Percentiles rank a stretch among this genome's conserved stretches.
phyloP scores from a whole-genome alignment of 2,797 vertebrate species.

The Galagoides demidoff region DNA sequence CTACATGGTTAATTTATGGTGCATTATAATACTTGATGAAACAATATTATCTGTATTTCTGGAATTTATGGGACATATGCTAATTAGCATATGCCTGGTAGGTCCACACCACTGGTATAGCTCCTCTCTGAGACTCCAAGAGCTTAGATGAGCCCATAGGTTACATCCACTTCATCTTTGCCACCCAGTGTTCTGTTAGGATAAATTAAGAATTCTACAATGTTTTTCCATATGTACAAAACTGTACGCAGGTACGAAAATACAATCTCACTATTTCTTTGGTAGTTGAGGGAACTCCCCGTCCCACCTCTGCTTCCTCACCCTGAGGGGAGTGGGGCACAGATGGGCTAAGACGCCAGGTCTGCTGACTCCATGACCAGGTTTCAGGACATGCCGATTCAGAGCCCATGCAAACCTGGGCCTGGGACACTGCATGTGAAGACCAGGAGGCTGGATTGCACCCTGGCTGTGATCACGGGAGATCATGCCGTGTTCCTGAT shows the following conservation, averaged over 20 bases:
- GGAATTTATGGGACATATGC: not conserved
- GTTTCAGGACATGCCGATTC: not conserved
- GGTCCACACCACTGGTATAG: accelerated
- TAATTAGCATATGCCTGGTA: not conserved
- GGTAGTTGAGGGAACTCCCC: not conserved
- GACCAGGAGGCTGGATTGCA: accelerated
- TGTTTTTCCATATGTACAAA: not conserved
- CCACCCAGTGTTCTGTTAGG: not conserved
- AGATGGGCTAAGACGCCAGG: not conserved
- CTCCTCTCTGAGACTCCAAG: not conserved
- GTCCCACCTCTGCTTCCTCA: accelerated
- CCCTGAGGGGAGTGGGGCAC: not conserved
- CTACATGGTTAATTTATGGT: not conserved
- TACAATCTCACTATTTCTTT: not conserved
- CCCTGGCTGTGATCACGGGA: too few species aligned
- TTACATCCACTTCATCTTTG: not conserved
- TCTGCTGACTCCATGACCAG: accelerated
- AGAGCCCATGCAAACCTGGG: accelerated
- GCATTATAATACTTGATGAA: slow-evolving; percentile 3
- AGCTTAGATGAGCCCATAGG: not conserved
- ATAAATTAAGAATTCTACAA: not conserved
- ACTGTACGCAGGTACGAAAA: not conserved
- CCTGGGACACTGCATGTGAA: not conserved
- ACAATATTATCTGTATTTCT: not conserved
- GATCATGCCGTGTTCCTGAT: accelerated